Evolutionary conservation across 30 jellyfish, hydroid and myxozoan genomes (phyloP).

Genomic region (Nemopilema nomurai): DNA sequence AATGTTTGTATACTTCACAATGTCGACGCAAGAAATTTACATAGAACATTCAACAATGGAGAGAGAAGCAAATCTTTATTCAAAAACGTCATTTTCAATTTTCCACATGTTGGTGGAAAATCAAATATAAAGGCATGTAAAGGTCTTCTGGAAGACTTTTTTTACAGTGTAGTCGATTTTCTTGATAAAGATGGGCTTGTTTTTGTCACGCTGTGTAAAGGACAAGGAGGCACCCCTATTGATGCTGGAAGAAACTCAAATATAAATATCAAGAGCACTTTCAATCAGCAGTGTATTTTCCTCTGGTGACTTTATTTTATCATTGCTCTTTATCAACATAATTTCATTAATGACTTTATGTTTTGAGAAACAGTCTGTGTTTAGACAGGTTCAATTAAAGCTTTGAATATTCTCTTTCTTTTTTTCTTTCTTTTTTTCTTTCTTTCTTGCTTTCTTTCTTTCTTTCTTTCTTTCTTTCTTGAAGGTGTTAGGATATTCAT

Average conservation of each 20-base stretch:
- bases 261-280: no score
- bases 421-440: no score
- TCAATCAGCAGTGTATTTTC: no score
- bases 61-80: constrained; percentile 4
- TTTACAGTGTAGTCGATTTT: constrained; percentile 55
- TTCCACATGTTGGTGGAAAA: constrained; percentile 98
- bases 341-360: no score
- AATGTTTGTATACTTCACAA: constrained; percentile 65
- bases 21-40: constrained; percentile 84
- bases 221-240: constrained; percentile 97
- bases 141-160: constrained; percentile 52
- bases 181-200: constrained; percentile 59
- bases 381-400: no score
- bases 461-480: no score
- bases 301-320: no score
- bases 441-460: no score
- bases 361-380: no score
- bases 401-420: no score
- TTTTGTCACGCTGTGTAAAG: constrained; percentile 78
- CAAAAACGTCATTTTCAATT: constrained; percentile 67
- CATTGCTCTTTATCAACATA: no score
- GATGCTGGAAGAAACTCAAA: constrained; percentile 74
- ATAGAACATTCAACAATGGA: neutral
- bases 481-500: no score
- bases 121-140: constrained; percentile 85